phyloP scores from a whole-genome alignment of 2,113 vertebrate genomes.

The Myocastor coypus region DNA sequence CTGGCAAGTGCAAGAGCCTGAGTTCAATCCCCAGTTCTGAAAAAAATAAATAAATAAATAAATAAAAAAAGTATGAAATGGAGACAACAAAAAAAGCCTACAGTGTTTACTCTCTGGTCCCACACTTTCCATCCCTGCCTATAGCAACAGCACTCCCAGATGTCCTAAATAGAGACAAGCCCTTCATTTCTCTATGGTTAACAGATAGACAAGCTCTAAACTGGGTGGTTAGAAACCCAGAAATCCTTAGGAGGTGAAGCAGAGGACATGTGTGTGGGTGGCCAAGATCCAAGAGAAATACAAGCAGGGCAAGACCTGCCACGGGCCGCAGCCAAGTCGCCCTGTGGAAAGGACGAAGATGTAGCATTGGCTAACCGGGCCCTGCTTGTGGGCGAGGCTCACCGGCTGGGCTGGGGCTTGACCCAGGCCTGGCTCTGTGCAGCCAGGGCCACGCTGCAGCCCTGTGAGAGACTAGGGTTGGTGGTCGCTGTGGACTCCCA shows the following conservation, averaged over 20 bases:
- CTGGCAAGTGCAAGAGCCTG: too few species aligned
- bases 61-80: neutral
- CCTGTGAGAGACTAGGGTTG: neutral
- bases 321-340: fast-evolving
- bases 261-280: fast-evolving
- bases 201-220: neutral
- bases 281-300: neutral
- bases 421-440: neutral
- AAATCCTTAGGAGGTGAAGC: neutral
- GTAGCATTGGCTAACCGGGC: neutral
- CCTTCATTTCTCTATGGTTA: neutral
- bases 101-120: neutral
- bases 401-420: neutral
- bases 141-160: neutral
- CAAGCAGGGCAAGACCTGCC: fast-evolving
- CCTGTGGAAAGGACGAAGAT: too few species aligned
- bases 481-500: fast-evolving
- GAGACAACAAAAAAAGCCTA: neutral
- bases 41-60: neutral
- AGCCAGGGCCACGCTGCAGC: neutral
- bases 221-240: neutral
- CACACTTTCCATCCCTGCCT: too few species aligned
- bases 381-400: too few species aligned
- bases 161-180: neutral
- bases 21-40: too few species aligned